Evolutionary conservation across 2,888 invertebrate genomes (phyloP), one percentile per base, ranked within the genome.

Genomic region (Mechanitis mazaeus): DNA sequence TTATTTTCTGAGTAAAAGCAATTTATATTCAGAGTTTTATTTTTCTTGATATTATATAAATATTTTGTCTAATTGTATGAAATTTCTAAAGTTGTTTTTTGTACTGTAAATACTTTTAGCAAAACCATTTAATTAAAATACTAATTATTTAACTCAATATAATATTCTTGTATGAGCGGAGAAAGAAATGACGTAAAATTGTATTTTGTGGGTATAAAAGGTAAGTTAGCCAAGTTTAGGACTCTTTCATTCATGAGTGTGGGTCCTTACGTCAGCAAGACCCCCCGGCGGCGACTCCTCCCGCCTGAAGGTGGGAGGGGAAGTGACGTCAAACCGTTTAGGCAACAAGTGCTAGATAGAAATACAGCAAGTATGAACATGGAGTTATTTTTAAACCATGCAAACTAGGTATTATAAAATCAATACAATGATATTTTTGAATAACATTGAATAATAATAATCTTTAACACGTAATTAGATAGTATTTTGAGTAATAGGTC

Each of bases 281-380:
- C 72, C 80, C 79, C 20, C 77, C 83, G 80, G 77, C 84, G 81
- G 78, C 79, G 81, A 78, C 74, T 67, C 69, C 80, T 79, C 79
- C 77, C 75, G 68, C 69, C 71, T 72, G 74, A 70, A 70, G 69
- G 69, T 73, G 78, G 77, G 71, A 75, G 78, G 82, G 81, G 70
- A 71, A 70, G 74, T 88, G 88, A 89, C 89, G 89, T 89, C 88
- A 88, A 87, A 72, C 73, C 72, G 68, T 76, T 73, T 76, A 78
- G 83, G 89, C 89, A 89, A 88, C 88, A 88, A 88, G 88, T 88
- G 85, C 77, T 79, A 70, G 65, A 78, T 78, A 77, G 75, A 78
- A 76, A 73, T 77, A 77, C 81, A 81, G 75, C 77, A 73, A 71
- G 76, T 77, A 71, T 75, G 79, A 72, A 75, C 67, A 64, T 71